Base-by-base conservation (phyloP, 1,140 invertebrate species). In the Brachionus manjavacas region DNA sequence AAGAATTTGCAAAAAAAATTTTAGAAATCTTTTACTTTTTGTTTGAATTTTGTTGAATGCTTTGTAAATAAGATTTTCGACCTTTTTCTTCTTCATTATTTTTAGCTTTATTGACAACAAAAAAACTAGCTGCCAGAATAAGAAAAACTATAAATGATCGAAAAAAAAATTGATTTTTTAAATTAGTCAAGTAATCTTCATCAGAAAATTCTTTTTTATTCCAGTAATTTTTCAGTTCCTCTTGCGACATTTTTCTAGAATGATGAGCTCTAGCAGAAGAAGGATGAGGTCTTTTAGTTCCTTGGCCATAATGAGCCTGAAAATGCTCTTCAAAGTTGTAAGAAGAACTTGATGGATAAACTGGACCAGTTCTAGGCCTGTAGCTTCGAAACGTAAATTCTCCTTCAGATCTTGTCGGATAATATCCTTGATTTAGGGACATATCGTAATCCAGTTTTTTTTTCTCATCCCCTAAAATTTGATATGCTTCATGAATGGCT, bases 191-290 rank as follows among this genome's bases (percentile, higher is more conserved):
- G 28, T 76, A 76, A 31, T 76, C 72, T 49, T 76, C 72, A 11
- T 76, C 41, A 2, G 49, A 60, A 64, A 81, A 81, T 31, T 81
- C 79, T 81, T 81, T 81, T 81, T 31, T 60, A 35, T 81, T 81
- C 79, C 79, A 81, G 35, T 81, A 81, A 41, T 68, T 60, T 60
- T 81, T 81, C 20, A 81, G 11, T 81, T 81, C 79, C 52, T 81
- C 79, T 81, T 60, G 8, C 3, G 49, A 81, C 31, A 81, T 81
- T 68, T 41, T 68, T 16, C 11, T 16, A 2, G 35, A 64, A 31
- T 25, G 49, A 49, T 76, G 72, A 12, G 2, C 20, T 23, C 43
- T 46, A 11, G 4, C n/a, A 0, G 16, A 23, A 4, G 23, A 12
- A 16, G 52, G 31, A 35, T 35, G 31, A 8, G 79, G 7, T 41